A percentile compares a stretch with the other conserved stretches of the same genome.
Evolutionary conservation across 37 sponge, comb jelly and placozoan genomes (phyloP).

Genomic region (Diacarnus erythraeanus): DNA sequence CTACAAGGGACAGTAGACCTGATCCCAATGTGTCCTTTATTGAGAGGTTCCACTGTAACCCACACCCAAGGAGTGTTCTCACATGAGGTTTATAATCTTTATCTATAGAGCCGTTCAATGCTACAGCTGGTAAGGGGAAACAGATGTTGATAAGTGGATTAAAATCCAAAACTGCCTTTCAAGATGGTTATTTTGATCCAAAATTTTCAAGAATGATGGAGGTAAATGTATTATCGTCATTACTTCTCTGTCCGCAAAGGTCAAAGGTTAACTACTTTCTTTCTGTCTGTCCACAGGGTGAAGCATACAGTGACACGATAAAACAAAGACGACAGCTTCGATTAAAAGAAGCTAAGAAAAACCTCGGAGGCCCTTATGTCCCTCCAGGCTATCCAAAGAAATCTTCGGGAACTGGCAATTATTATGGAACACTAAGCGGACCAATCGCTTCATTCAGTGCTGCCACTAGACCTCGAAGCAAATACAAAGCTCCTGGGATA

Average conservation of each 20-base stretch:
- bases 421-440: constrained; percentile 82
- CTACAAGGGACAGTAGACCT: no score
- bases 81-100: no score
- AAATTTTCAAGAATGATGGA: constrained; percentile 67
- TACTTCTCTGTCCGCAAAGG: no score
- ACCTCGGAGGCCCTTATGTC: constrained; percentile 66
- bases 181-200: constrained; percentile 84
- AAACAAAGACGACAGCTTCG: constrained; percentile 61
- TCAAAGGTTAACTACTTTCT: not conserved
- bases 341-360: constrained; percentile 71
- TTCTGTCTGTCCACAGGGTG: no score
- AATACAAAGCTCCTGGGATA: constrained; percentile 72
- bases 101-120: constrained; percentile 74
- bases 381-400: constrained; percentile 71
- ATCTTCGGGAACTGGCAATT: constrained; percentile 80
- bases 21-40: no score
- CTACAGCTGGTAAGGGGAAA: constrained; percentile 68
- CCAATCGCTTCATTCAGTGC: constrained; percentile 73
- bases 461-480: constrained; percentile 33
- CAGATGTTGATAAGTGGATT: constrained; percentile 66
- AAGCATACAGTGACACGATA: constrained; percentile 86
- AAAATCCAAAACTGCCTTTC: constrained; percentile 62
- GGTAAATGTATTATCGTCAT: no score
- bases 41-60: no score
- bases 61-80: not conserved